These are phyloP conservation scores for Pomatostomus ruficeps DNA, from an alignment of 2,113 vertebrate species.

Conservation along the genomic window DNA sequence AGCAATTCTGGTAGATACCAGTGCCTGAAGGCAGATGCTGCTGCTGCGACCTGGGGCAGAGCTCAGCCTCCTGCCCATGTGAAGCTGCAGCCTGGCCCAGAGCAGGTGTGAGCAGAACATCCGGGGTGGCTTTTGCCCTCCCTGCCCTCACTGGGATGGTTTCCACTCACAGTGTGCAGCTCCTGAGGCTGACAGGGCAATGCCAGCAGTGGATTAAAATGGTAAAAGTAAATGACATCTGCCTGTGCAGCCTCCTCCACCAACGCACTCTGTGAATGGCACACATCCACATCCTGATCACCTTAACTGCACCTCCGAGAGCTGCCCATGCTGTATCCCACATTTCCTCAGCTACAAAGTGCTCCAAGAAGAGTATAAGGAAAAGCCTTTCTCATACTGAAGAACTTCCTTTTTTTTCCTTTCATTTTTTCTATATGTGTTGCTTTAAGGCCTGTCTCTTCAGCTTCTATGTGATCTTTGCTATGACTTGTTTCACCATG, in stretches of 20 bases:
- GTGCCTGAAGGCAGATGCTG: background rate
- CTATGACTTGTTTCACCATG: background rate
- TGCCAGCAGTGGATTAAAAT: background rate
- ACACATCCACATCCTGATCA: background rate
- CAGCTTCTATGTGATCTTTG: background rate
- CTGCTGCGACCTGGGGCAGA: background rate
- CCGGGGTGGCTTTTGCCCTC: background rate
- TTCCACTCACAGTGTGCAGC: background rate
- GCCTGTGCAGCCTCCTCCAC: background rate
- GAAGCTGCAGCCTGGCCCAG: background rate
- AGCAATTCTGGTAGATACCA: background rate
- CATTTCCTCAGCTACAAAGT: background rate
- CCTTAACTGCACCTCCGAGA: background rate
- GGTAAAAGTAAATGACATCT: background rate
- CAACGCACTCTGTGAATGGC: background rate
- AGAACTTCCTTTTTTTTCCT: background rate
- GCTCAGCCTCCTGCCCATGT: background rate
- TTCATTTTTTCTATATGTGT: background rate
- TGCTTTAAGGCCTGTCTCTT: background rate
- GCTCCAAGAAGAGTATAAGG: background rate
- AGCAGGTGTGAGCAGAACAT: background rate
- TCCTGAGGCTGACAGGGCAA: background rate
- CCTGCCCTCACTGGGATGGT: accelerated
- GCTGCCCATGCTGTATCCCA: background rate
- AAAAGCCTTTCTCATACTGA: background rate